Conservation (phyloP, 2,888 invertebrate genomes). For the Oxycera nigricornis region DNA sequence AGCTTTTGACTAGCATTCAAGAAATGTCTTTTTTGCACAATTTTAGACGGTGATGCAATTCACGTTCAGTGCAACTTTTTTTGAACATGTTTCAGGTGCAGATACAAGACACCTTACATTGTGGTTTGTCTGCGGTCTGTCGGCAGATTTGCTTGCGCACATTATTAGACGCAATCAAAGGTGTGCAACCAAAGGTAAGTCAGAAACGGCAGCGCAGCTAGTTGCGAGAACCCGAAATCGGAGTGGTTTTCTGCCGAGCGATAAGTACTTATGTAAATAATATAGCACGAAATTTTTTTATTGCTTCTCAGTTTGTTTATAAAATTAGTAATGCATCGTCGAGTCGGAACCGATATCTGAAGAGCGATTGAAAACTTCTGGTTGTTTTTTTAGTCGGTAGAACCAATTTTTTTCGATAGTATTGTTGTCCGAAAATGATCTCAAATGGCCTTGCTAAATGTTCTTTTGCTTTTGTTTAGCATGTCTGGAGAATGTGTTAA, state of each 20-base stretch:
- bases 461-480: not conserved
- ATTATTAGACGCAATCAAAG: not conserved
- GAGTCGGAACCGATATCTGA: not conserved
- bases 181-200: not conserved
- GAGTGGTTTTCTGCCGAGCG: not conserved
- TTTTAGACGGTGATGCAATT: constrained; percentile 24
- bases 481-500: not conserved
- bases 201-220: not conserved
- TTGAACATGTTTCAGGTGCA: not conserved
- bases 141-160: not conserved
- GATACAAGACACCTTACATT: not conserved
- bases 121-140: not conserved
- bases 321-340: not conserved
- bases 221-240: not conserved
- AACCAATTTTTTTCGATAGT: not conserved
- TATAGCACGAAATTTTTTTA: not conserved
- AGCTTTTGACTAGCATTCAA: too few relatives aligned
- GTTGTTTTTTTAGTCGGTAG: not conserved
- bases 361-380: not conserved
- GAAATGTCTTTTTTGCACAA: not conserved
- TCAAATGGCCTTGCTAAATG: not conserved
- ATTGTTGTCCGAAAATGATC: not conserved
- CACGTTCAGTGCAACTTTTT: not conserved
- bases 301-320: not conserved
- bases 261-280: not conserved